phyloP scores from a whole-genome alignment of 2,888 invertebrate species.

The Xanthia icteritia region DNA sequence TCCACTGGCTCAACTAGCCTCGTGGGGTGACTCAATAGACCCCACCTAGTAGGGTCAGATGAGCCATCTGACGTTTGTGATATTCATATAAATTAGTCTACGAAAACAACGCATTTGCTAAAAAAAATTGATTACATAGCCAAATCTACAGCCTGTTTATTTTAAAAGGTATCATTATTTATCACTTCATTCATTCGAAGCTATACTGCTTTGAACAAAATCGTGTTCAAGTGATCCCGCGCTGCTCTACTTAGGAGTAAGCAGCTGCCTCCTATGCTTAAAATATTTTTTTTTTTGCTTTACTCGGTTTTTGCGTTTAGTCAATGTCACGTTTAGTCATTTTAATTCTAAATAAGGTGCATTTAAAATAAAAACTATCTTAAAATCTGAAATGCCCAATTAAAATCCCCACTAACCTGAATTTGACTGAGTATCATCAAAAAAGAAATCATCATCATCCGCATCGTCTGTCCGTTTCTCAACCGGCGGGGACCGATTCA shows the following conservation, averaged over 20 bases:
- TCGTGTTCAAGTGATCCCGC: too few relatives aligned
- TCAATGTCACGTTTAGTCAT: too few relatives aligned
- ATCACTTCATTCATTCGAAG: too few relatives aligned
- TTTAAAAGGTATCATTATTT: not conserved
- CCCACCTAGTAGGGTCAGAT: not conserved
- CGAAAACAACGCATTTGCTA: not conserved
- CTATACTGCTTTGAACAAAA: too few relatives aligned
- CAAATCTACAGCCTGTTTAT: not conserved
- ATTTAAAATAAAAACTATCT: too few relatives aligned
- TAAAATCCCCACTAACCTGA: conserved; percentile 76
- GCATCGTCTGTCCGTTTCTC: conserved; percentile 82
- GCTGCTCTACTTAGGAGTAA: too few relatives aligned
- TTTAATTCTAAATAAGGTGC: too few relatives aligned
- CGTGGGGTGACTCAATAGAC: not conserved
- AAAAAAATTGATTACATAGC: not conserved
- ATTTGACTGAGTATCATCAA: conserved; percentile 86
- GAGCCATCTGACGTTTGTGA: not conserved
- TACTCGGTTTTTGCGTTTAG: too few relatives aligned
- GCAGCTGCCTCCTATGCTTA: too few relatives aligned
- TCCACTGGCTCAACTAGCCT: not conserved
- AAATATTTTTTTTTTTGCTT: too few relatives aligned
- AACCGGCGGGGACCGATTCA: conserved; percentile 78
- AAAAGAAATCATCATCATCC: conserved; percentile 87
- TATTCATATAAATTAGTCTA: not conserved
- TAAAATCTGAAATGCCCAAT: not conserved